Base-by-base conservation (phyloP, 1,140 invertebrate species). In the Ericerus pela region DNA sequence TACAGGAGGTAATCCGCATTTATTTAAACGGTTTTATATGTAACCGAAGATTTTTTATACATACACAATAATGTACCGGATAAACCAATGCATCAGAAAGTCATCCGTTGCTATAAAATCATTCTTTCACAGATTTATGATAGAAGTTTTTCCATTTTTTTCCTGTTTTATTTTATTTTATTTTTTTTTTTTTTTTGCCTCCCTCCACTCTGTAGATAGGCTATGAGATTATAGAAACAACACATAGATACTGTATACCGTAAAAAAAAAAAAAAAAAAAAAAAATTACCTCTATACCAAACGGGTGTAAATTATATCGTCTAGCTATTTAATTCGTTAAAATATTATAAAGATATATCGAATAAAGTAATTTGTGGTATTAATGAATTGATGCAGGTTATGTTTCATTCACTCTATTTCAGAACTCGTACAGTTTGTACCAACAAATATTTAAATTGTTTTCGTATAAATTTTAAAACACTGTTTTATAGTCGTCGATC, bases 61-160 rank as follows among this genome's bases (percentile, higher is more conserved):
- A n/a, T n/a, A n/a, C n/a, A n/a, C n/a, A n/a, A n/a, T 47, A 47
- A 47, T 24, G 11, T 47, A 47, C 41, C 41, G 41, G 20, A 47
- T 47, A 47, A 47, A 47, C 41, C 26, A 47, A 47, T 47, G 41
- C 41, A 47, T 47, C 41, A 47, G 41, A 47, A 47, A 47, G 41
- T 47, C 41, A 47, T 47, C 41, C 26, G 26, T 47, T 24, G 26
- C 41, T 47, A 47, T 47, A 47, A 47, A 47, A 47, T 47, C 41
- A 24, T 47, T 47, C 41, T 47, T 47, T 47, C 41, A 47, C 41
- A 47, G 41, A 47, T 47, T 47, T 47, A 47, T 47, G 41, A 47
- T 47, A 47, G 16, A 47, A 24, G 16, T 33, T 24, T 18, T 14
- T 14, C n/a, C n/a, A 38, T 16, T 16, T 16, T 14, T 47, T 16